Base-by-base conservation (phyloP, 2,113 vertebrate genomes). In the Empidonax alnorum region DNA sequence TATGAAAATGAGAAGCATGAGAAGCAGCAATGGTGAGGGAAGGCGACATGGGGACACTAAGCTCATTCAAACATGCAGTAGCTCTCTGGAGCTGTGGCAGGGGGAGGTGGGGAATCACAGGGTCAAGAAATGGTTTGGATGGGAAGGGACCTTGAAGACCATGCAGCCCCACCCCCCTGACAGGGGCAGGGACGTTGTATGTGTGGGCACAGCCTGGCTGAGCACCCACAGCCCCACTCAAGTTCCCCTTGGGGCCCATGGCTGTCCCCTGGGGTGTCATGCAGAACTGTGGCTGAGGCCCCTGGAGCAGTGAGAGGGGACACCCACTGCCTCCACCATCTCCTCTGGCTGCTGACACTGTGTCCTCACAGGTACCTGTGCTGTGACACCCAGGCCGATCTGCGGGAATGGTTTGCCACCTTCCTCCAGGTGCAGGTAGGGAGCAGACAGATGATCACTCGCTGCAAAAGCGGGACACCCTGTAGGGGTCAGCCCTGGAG, bases 21-120 rank as follows among this genome's bases (percentile, higher is more conserved):
- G 95, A 99, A 98, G 81, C 99, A 99, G 90, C 99, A 99, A 66
- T 99, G 99, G 99, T 99, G 95, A 99, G 99, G 52, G 37, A 5
- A 5, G 42, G 50, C 17, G 12, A 10, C 59, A 20, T 0, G 14
- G 89, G 39, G 42, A 41, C 24, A 3, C 35, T 46, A 3, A 71
- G 22, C 37, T 20, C 52, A 12, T 25, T 35, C 31, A 3, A 63
- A 27, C 35, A 6, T 0, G 1, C 50, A 68, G 67, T 18, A 30
- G 74, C 68, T 69, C 68, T 56, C 42, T 19, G 8, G 61, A 89
- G 62, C 55, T 8, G 2, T 61, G 24, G 25, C 8, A 28, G 42
- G 35, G 65, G 49, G 22, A 49, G 63, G 13, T 63, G 72, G 65
- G 65, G 31, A 71, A 56, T 37, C 72, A 12, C 6, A 35, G n/a